Evolutionary conservation across 2,113 vertebrate species (phyloP).

Genomic region (Leptosomus discolor): DNA sequence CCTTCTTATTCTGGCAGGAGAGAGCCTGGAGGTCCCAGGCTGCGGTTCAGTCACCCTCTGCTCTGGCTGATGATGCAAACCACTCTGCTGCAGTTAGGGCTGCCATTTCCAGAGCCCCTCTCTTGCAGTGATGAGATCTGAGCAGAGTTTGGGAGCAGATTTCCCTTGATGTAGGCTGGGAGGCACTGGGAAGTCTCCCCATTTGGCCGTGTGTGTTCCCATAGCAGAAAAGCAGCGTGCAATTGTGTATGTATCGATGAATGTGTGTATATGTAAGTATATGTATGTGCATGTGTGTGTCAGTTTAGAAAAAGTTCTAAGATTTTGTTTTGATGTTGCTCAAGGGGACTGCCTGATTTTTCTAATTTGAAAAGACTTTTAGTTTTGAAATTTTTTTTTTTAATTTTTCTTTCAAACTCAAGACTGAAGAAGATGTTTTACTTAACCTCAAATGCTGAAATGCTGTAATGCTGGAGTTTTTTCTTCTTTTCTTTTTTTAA

Average conservation of each 20-base stretch:
- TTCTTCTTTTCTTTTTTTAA: no score
- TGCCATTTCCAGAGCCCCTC: not conserved
- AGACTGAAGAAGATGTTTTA: not conserved
- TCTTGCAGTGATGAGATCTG: not conserved
- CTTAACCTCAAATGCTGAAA: not conserved
- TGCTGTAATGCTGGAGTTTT: not conserved
- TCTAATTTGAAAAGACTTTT: not conserved
- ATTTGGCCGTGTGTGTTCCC: not conserved
- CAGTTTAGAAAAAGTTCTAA: not conserved
- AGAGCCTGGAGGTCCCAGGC: not conserved
- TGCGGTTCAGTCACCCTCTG: rapidly evolving
- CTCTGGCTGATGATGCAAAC: not conserved
- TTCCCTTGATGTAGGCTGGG: rapidly evolving
- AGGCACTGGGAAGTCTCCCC: not conserved
- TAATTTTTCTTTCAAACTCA: not conserved
- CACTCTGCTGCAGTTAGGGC: not conserved
- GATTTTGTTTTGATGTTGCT: not conserved
- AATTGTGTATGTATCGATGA: rapidly evolving
- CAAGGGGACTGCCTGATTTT: not conserved
- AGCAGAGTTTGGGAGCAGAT: not conserved
- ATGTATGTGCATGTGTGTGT: rapidly evolving
- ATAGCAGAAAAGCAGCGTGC: not conserved
- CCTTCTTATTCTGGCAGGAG: not conserved
- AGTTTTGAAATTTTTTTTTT: not conserved
- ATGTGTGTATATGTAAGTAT: not conserved